These are phyloP conservation scores for Gari tellinella DNA, from an alignment of 2,888 invertebrate genomes.

Conservation along the genomic window DNA sequence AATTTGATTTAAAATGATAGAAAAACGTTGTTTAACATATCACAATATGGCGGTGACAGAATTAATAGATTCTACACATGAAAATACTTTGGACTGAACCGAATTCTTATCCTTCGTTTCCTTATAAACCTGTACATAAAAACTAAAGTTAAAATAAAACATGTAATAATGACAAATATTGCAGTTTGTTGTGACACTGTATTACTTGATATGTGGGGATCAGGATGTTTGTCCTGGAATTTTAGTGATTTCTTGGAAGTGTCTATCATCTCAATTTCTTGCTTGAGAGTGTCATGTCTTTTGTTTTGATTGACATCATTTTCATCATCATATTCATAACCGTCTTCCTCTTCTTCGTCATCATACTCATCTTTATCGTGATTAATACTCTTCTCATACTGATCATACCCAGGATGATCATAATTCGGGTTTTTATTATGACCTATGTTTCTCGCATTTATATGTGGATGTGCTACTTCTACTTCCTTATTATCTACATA, in stretches of 20 bases:
- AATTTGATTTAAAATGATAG: too few relatives aligned
- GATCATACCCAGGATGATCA: conserved; percentile 3
- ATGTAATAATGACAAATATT: conserved; percentile 61
- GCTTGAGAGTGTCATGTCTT: conserved; percentile 37
- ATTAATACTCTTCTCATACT: conserved; percentile 52
- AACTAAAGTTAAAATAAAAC: conserved; percentile 67
- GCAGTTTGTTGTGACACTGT: conserved; percentile 25
- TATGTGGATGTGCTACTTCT: conserved; percentile 37
- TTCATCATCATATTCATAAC: conserved; percentile 64
- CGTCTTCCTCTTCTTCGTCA: conserved; percentile 62
- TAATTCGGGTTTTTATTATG: background rate
- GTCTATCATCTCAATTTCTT: conserved; percentile 49
- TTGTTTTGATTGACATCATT: conserved; percentile 51
- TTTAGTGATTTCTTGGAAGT: conserved; percentile 38
- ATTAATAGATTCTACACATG: conserved; percentile 24
- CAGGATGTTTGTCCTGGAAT: conserved; percentile 18
- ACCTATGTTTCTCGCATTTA: conserved; percentile 48
- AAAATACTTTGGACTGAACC: conserved; percentile 53
- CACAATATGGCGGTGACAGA: too few relatives aligned
- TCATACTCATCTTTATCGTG: conserved; percentile 66
- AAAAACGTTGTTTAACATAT: too few relatives aligned
- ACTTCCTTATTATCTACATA: conserved; percentile 15
- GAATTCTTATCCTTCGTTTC: conserved; percentile 71
- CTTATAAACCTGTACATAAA: conserved; percentile 76
- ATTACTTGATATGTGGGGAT: conserved; percentile 18